Percentiles rank a stretch among this genome's conserved stretches.
Conservation (phyloP, 1,140 invertebrate genomes). For the Sminthurides bifidus region DNA sequence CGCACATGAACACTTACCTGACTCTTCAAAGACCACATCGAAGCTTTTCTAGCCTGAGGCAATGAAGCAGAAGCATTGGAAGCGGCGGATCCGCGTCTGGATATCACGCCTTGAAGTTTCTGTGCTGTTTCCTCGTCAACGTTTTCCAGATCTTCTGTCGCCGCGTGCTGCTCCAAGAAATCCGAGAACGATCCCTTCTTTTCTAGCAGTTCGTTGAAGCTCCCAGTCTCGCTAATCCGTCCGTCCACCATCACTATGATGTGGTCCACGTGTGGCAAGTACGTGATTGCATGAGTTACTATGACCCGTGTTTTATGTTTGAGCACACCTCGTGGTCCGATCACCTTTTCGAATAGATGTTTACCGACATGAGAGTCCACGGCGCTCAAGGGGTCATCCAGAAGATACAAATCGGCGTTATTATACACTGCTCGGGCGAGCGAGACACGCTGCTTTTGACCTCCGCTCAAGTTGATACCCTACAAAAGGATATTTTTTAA, state of each 20-base stretch:
- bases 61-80: neutral
- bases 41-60: conserved; percentile 17
- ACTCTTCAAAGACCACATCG: neutral
- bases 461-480: conserved; percentile 52
- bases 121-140: conserved; percentile 15
- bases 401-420: conserved; percentile 43
- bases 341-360: conserved; percentile 46
- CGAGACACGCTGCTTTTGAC: conserved; percentile 51
- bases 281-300: conserved; percentile 42
- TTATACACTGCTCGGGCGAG: conserved; percentile 49
- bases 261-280: conserved; percentile 40
- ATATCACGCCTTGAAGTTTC: conserved; percentile 30
- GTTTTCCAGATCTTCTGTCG: conserved; percentile 12
- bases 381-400: conserved; percentile 51
- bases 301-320: conserved; percentile 39
- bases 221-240: conserved; percentile 39
- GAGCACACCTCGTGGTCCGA: conserved; percentile 40
- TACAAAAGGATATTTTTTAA: conserved; percentile 17
- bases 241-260: conserved; percentile 43
- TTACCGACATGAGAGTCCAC: conserved; percentile 46
- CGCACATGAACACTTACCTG: neutral
- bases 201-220: conserved; percentile 36
- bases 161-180: conserved; percentile 23
- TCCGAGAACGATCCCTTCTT: conserved; percentile 31
- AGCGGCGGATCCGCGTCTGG: conserved; percentile 22